Evolutionary conservation across 1,140 invertebrate species (phyloP), one percentile per base, ranked within the genome.

Genomic region (Arctopsyche grandis): DNA sequence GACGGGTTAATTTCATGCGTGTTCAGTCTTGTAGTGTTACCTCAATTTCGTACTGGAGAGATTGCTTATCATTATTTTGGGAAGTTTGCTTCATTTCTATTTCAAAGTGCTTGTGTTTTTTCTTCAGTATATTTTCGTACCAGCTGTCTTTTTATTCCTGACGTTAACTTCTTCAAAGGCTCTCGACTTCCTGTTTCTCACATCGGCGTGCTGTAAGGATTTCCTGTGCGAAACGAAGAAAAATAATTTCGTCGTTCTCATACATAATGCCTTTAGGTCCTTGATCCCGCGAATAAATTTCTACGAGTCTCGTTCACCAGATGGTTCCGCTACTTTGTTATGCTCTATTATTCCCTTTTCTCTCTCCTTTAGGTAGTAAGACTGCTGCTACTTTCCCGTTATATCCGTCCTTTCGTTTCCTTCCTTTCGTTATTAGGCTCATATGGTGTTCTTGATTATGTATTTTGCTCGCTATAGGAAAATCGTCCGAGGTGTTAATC

Each of bases 241-340:
- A 76, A 76, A 76, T 76, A 76, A 60, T 63, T 56, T 76, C 71
- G 71, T 16, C 71, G 74, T 76, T 71, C 69, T 71, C 69, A 46
- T 71, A 66, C 63, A 66, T 66, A 66, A 66, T 77, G 63, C 48
- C 43, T 79, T 79, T 79, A 38, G 81, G 81, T 80, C 78, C 81
- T 82, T 76, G 81, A 82, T 82, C 81, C 77, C 78, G 80, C 78
- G 78, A 75, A 75, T 75, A 76, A 69, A 75, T 9, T 75, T 26
- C 70, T 71, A 71, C 63, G 60, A 75, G 76, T 58, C 69, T 79
- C 81, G 81, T 38, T 71, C 60, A 60, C 81, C 81, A 82, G 81
- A 82, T 82, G 81, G 81, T 82, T 82, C 81, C 81, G 81, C 81
- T 78, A 80, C 78, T 77, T 69, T 77, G 75, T 79, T 77, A 66